Evolutionary conservation across 2,797 vertebrate genomes (phyloP).

Genomic region (Pseudomugil tenellus): DNA sequence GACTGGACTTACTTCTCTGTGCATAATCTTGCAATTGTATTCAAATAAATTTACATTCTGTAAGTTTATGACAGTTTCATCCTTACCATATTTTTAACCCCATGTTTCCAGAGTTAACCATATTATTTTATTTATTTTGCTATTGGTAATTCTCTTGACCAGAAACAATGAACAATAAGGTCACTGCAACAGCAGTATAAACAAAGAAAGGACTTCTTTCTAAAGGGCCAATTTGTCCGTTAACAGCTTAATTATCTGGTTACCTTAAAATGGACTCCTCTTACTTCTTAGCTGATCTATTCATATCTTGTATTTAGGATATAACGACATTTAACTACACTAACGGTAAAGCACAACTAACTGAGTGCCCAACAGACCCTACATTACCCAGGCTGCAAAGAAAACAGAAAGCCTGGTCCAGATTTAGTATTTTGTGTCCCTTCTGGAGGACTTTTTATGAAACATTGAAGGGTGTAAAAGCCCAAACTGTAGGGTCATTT

Average conservation of each 20-base stretch:
- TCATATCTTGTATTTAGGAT: neutral
- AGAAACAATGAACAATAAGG: neutral
- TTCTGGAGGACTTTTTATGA: too few relatives aligned
- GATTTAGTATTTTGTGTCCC: too few relatives aligned
- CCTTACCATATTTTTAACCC: neutral
- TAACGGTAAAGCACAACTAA: too few relatives aligned
- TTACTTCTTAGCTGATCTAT: neutral
- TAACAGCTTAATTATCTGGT: neutral
- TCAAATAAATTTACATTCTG: neutral
- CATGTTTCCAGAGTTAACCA: neutral
- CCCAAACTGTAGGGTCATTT: too few relatives aligned
- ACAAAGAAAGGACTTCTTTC: neutral
- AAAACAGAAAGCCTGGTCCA: too few relatives aligned
- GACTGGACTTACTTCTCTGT: neutral
- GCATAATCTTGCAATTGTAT: neutral
- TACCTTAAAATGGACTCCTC: neutral
- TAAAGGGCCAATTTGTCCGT: neutral
- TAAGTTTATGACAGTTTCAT: neutral
- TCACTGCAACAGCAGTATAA: neutral
- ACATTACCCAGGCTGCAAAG: too few relatives aligned
- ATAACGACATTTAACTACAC: too few relatives aligned
- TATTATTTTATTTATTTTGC: neutral
- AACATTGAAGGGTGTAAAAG: too few relatives aligned
- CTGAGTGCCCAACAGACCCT: too few relatives aligned
- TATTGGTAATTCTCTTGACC: neutral